phyloP scores from a whole-genome alignment of 92 coral and sea anemone genomes.

The Epizoanthus stellaris region DNA sequence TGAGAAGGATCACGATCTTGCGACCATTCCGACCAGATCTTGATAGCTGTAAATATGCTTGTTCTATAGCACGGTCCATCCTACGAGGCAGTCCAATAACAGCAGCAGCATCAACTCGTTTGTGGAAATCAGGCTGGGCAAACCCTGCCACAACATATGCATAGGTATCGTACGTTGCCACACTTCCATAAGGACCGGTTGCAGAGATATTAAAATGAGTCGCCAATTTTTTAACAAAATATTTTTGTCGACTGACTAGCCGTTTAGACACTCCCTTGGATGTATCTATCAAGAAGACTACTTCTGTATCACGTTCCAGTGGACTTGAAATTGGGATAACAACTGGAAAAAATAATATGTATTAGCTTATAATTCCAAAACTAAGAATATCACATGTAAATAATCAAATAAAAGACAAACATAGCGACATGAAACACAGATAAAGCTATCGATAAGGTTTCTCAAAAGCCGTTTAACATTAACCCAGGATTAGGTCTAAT shows the following conservation, averaged over 20 bases:
- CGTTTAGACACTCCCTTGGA: constrained; percentile 62
- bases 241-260: constrained; percentile 75
- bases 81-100: constrained; percentile 48
- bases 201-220: constrained; percentile 62
- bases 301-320: constrained; percentile 52
- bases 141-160: constrained; percentile 59
- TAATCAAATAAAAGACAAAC: too few relatives aligned
- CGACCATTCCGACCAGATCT: constrained; percentile 53
- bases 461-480: too few relatives aligned
- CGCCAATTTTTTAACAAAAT: constrained; percentile 70
- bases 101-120: constrained; percentile 54
- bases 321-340: constrained; percentile 33
- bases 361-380: not conserved
- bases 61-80: constrained; percentile 35
- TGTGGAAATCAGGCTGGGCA: constrained; percentile 49
- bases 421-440: too few relatives aligned
- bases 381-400: too few relatives aligned
- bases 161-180: constrained; percentile 60
- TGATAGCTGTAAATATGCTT: constrained; percentile 27
- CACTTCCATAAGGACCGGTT: constrained; percentile 62
- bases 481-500: too few relatives aligned
- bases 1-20: constrained; percentile 54
- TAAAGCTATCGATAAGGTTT: too few relatives aligned
- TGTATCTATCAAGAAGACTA: constrained; percentile 81
- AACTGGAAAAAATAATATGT: not conserved